Evolutionary conservation across 1,140 invertebrate species (phyloP).

Genomic region (Drosophila subobscura): DNA sequence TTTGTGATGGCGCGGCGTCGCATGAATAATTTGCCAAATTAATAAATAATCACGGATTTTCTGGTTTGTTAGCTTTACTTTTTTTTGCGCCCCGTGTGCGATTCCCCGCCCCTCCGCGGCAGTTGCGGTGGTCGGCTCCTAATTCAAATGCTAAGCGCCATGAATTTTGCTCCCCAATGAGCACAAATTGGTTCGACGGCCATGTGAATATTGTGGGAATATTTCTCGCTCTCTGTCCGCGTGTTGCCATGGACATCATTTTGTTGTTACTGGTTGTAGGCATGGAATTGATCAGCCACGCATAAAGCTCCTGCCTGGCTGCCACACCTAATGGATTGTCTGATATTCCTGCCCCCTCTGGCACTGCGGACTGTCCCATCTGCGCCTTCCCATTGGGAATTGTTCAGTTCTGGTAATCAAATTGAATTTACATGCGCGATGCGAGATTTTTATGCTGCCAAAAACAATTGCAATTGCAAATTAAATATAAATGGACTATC

Average conservation of each 20-base stretch:
- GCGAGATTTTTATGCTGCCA: constrained; percentile 24
- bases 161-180: constrained; percentile 48
- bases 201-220: constrained; percentile 37
- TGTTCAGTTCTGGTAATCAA: constrained; percentile 24
- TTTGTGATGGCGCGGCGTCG: constrained; percentile 62
- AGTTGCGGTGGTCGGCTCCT: constrained; percentile 7
- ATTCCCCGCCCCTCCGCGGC: not conserved
- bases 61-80: constrained; percentile 68
- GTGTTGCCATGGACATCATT: constrained; percentile 29
- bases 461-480: constrained; percentile 58
- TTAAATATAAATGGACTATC: constrained; percentile 44
- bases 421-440: constrained; percentile 43
- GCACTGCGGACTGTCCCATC: not conserved
- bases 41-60: constrained; percentile 80
- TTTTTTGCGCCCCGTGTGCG: constrained; percentile 15
- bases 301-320: constrained; percentile 45
- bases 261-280: constrained; percentile 7
- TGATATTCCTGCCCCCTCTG: constrained; percentile 31
- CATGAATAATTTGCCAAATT: constrained; percentile 80
- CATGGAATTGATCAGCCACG: constrained; percentile 54
- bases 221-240: constrained; percentile 17
- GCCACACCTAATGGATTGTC: constrained; percentile 68
- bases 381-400: not conserved
- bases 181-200: constrained; percentile 43
- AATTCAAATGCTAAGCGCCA: constrained; percentile 52